Evolutionary conservation across 1,140 invertebrate species (phyloP).

Genomic region (Zaprionus ornatus): DNA sequence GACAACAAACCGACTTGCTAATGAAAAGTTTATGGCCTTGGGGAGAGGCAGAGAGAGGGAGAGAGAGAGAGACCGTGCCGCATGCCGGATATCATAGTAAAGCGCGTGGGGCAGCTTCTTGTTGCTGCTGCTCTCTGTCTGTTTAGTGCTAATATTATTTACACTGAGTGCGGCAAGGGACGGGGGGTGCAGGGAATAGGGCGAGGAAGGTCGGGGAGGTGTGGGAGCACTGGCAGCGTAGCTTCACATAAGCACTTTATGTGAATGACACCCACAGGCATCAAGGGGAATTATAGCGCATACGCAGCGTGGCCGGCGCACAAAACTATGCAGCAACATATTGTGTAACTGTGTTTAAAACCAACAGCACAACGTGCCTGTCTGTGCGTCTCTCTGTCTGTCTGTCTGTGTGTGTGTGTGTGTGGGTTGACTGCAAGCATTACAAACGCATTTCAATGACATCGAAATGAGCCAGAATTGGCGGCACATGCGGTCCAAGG

Average conservation of each 20-base stretch:
- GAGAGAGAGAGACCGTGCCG: background rate
- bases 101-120: background rate
- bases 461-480: background rate
- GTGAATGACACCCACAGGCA: conserved; percentile 73
- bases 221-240: conserved; percentile 24
- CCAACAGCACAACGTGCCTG: conserved; percentile 41
- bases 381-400: conserved; percentile 12
- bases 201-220: background rate
- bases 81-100: background rate
- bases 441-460: background rate
- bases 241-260: conserved; percentile 76
- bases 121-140: conserved; percentile 27
- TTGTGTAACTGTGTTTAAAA: conserved; percentile 65
- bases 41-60: conserved; percentile 33
- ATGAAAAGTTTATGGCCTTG: conserved; percentile 77
- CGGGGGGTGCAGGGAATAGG: background rate
- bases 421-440: conserved; percentile 13
- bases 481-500: background rate
- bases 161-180: conserved; percentile 33
- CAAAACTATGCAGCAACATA: conserved; percentile 64
- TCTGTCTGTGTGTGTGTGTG: conserved; percentile 28
- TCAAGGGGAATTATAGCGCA: conserved; percentile 73
- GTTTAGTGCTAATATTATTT: conserved; percentile 78
- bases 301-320: conserved; percentile 41
- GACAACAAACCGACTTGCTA: conserved; percentile 71